Percentiles rank a stretch among this genome's conserved stretches.
These are phyloP conservation scores for Patiria miniata DNA, from an alignment of 35 echinoderm and acorn worm species.

Conservation along the genomic window DNA sequence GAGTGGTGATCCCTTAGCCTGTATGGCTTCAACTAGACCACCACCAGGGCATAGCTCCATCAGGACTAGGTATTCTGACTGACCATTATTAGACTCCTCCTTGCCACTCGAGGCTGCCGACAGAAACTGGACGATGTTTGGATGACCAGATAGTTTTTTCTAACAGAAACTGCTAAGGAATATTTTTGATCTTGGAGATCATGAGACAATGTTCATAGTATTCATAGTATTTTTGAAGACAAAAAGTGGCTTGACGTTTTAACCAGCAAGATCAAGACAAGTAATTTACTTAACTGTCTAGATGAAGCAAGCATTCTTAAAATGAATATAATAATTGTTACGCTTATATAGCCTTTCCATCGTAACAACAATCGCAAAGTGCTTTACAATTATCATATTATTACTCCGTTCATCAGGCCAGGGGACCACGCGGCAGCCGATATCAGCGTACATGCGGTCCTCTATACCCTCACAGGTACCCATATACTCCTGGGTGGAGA, in stretches of 20 bases:
- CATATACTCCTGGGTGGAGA: too few relatives aligned
- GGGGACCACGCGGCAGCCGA: too few relatives aligned
- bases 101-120: constrained; percentile 91
- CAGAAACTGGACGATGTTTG: constrained; percentile 89
- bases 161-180: constrained; percentile 40
- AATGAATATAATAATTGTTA: too few relatives aligned
- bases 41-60: constrained; percentile 88
- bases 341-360: too few relatives aligned
- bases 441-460: too few relatives aligned
- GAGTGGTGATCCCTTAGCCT: constrained; percentile 24
- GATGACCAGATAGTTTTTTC: constrained; percentile 95
- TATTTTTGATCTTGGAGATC: background rate
- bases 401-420: too few relatives aligned
- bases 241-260: background rate
- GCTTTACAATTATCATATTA: too few relatives aligned
- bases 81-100: constrained; percentile 86
- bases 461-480: too few relatives aligned
- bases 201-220: background rate
- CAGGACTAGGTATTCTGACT: constrained; percentile 85
- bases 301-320: too few relatives aligned
- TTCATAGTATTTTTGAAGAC: background rate
- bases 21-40: constrained; percentile 71
- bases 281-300: too few relatives aligned
- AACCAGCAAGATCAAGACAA: too few relatives aligned
- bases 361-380: too few relatives aligned